These are phyloP conservation scores for Pachypsylla venusta DNA, from an alignment of 1,140 invertebrate genomes.

Conservation along the genomic window DNA sequence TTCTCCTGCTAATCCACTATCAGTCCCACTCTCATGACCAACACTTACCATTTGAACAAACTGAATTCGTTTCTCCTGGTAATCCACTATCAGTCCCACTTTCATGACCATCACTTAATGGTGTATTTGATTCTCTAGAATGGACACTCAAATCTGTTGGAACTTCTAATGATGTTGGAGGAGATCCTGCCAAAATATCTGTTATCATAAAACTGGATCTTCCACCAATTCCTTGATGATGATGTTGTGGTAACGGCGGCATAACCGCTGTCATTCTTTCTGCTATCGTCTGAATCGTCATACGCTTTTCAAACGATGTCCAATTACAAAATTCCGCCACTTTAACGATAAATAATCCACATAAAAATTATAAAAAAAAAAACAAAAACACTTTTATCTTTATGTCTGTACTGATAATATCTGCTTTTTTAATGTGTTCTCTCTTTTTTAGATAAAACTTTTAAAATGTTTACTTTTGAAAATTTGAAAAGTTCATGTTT, in stretches of 20 bases:
- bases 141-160: constrained; percentile 26
- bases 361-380: too few species aligned
- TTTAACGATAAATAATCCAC: too few species aligned
- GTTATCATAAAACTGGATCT: constrained; percentile 30
- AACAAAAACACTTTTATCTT: too few species aligned
- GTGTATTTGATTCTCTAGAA: constrained; percentile 23
- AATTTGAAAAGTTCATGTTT: too few species aligned
- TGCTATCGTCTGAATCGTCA: constrained; percentile 24
- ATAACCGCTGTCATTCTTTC: constrained; percentile 20
- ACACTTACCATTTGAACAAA: constrained; percentile 29
- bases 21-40: constrained; percentile 27
- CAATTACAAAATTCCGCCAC: neutral
- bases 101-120: constrained; percentile 26
- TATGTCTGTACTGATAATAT: too few species aligned
- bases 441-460: too few species aligned
- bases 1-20: constrained; percentile 26
- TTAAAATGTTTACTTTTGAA: too few species aligned
- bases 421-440: too few species aligned
- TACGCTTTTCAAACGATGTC: neutral
- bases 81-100: constrained; percentile 27
- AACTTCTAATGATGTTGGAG: constrained; percentile 21
- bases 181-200: constrained; percentile 26
- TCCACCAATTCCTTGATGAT: constrained; percentile 15
- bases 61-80: constrained; percentile 27
- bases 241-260: constrained; percentile 20